These are phyloP conservation scores for Stenodema calcarata DNA, from an alignment of 2,888 invertebrate species.

Conservation along the genomic window DNA sequence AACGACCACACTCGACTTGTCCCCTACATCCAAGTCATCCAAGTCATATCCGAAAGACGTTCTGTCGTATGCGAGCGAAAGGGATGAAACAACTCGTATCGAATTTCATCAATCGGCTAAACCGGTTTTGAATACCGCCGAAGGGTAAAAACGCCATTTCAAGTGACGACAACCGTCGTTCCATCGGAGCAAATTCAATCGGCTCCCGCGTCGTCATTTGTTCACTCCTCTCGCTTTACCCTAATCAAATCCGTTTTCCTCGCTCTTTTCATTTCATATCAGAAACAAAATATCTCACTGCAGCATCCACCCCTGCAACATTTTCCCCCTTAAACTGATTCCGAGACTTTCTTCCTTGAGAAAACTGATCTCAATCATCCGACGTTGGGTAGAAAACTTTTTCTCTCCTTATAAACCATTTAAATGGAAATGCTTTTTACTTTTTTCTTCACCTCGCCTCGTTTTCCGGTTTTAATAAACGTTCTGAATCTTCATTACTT, in stretches of 20 bases:
- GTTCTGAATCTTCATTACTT: neutral
- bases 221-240: neutral
- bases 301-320: neutral
- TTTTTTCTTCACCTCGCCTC: neutral
- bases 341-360: neutral
- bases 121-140: neutral
- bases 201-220: neutral
- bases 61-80: neutral
- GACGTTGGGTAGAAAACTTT: slow-evolving; percentile 1
- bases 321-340: neutral
- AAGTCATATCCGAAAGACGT: too few relatives aligned
- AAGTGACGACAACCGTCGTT: neutral
- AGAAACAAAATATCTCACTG: neutral
- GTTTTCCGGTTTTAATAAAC: neutral
- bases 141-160: neutral
- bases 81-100: neutral
- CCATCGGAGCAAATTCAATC: neutral
- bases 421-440: slow-evolving; percentile 41
- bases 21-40: too few relatives aligned
- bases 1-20: too few relatives aligned
- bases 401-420: slow-evolving; percentile 22
- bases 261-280: neutral
- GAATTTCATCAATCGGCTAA: neutral
- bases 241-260: neutral
- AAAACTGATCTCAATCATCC: neutral